phyloP scores from a whole-genome alignment of 2,888 invertebrate genomes.

The Leistus spinibarbis region DNA sequence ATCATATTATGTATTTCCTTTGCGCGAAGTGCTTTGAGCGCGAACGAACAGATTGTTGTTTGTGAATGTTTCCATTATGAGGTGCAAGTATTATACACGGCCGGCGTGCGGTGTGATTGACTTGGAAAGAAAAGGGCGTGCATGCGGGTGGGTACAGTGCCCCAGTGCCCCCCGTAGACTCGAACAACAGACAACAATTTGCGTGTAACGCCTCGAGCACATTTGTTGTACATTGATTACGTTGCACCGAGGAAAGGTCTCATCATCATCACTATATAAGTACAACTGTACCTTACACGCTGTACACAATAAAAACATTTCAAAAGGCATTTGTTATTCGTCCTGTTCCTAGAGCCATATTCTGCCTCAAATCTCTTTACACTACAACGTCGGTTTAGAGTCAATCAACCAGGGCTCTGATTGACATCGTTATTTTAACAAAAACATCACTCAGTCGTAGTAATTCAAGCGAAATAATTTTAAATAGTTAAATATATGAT shows the following conservation, averaged over 20 bases:
- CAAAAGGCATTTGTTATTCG: background rate
- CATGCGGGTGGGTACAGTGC: background rate
- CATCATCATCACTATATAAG: background rate
- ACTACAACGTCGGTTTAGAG: no score
- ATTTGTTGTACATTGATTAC: slow-evolving; percentile 1
- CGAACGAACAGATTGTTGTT: no score
- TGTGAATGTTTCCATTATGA: no score
- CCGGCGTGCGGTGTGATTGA: background rate
- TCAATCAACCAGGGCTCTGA: no score
- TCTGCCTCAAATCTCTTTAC: no score
- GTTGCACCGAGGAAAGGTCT: background rate
- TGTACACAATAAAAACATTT: background rate
- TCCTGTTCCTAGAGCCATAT: no score
- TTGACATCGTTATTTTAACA: no score
- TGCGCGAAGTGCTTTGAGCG: no score
- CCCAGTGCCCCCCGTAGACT: slow-evolving; percentile 9
- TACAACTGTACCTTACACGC: background rate
- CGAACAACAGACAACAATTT: slow-evolving; percentile 10
- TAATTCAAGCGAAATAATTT: no score
- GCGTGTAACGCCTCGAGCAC: background rate
- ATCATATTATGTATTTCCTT: no score
- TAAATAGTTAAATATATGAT: no score
- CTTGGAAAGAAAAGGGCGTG: background rate
- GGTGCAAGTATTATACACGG: background rate
- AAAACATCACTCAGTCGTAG: no score